Evolutionary conservation across 2,888 invertebrate genomes (phyloP).

Genomic region (Acrobasis consociella): DNA sequence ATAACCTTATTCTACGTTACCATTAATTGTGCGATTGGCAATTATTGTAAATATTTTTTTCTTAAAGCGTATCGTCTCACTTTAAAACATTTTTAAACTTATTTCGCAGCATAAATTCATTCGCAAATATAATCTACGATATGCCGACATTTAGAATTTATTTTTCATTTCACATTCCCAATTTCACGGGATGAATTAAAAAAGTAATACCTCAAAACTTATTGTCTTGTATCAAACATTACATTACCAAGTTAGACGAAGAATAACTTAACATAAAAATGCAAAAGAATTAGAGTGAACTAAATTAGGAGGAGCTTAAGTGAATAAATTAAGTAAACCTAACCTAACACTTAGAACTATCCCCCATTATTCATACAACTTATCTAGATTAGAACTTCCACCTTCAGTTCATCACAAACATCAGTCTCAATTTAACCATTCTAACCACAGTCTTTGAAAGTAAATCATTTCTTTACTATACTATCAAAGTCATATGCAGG

Average conservation of each 20-base stretch:
- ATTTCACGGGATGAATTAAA: not conserved
- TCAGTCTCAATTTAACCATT: slow-evolving; percentile 73
- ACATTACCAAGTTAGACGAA: slow-evolving; percentile 8
- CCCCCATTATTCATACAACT: slow-evolving; percentile 39
- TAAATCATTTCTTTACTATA: slow-evolving; percentile 72
- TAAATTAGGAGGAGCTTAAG: slow-evolving; percentile 38
- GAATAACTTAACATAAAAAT: slow-evolving; percentile 9
- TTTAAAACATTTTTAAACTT: slow-evolving; percentile 47
- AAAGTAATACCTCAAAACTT: slow-evolving; percentile 3
- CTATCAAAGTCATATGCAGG: slow-evolving; percentile 63
- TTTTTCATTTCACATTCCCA: slow-evolving; percentile 28
- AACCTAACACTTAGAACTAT: slow-evolving; percentile 47
- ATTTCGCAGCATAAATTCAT: slow-evolving; percentile 45
- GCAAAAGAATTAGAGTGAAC: slow-evolving; percentile 7
- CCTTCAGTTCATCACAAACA: slow-evolving; percentile 67
- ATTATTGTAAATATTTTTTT: slow-evolving; percentile 53
- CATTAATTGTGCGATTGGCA: slow-evolving; percentile 67
- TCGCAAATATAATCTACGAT: slow-evolving; percentile 57
- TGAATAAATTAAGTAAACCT: slow-evolving; percentile 43
- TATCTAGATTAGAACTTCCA: slow-evolving; percentile 41
- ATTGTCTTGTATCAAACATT: slow-evolving; percentile 11
- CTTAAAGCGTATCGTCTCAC: slow-evolving; percentile 62
- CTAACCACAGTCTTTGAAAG: slow-evolving; percentile 51
- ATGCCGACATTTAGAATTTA: slow-evolving; percentile 58
- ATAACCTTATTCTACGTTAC: slow-evolving; percentile 42